Conservation (phyloP, 2,113 vertebrate species). For the Grammomys surdaster region DNA sequence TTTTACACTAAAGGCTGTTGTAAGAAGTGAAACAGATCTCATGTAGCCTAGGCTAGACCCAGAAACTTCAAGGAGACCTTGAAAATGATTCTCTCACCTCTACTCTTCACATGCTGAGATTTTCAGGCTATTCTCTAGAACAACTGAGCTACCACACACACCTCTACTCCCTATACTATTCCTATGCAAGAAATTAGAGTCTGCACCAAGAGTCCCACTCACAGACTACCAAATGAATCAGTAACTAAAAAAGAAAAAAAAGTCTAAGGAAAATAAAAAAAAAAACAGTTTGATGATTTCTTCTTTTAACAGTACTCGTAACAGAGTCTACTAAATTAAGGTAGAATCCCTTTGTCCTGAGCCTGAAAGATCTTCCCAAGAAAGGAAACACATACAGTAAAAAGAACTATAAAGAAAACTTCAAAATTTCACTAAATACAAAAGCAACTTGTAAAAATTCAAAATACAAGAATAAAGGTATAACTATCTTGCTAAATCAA, state of each 20-base stretch:
- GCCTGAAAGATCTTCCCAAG: background rate
- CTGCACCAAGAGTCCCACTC: background rate
- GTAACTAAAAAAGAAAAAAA: constrained; percentile 6
- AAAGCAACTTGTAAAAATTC: constrained; percentile 42
- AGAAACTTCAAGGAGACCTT: background rate
- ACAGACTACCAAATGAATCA: background rate
- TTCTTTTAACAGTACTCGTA: background rate
- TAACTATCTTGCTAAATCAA: background rate
- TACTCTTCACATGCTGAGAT: too few relatives aligned
- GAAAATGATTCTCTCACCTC: background rate
- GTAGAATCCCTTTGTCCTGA: background rate
- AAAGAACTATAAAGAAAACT: background rate
- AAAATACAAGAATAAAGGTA: constrained; percentile 19
- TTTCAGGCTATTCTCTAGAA: background rate
- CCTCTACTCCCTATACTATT: background rate
- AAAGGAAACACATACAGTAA: background rate
- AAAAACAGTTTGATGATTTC: background rate
- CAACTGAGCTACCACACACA: too few relatives aligned
- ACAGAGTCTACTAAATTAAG: background rate
- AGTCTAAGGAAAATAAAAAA: background rate
- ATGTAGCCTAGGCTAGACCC: background rate
- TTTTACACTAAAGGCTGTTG: constrained; percentile 11
- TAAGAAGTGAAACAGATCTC: background rate
- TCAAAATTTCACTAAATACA: background rate
- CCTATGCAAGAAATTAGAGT: background rate